Conservation (phyloP, 2,888 invertebrate species). For the Scaptomyza cyrtandrae region DNA sequence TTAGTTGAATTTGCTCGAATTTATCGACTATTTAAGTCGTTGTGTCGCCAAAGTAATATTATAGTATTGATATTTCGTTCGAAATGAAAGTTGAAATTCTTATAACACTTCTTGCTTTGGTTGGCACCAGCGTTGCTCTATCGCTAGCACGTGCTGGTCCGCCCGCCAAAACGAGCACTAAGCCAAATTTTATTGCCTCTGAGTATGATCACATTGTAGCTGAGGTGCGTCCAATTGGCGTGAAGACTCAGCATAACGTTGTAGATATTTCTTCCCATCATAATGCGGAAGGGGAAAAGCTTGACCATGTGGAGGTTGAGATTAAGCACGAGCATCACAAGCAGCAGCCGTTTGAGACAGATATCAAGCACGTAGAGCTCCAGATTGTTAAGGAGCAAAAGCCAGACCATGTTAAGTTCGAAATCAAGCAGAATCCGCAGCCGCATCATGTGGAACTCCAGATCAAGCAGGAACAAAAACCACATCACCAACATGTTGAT, state of each 20-base stretch:
- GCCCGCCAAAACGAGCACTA: slow-evolving; percentile 11
- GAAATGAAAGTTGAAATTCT: slow-evolving; percentile 53
- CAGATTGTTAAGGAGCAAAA: slow-evolving; percentile 19
- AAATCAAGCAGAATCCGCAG: neutral
- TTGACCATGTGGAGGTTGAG: neutral
- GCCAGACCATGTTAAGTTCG: slow-evolving; percentile 10
- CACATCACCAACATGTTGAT: neutral
- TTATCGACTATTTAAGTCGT: slow-evolving; percentile 51
- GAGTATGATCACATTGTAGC: slow-evolving; percentile 55
- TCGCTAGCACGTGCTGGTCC: slow-evolving; percentile 32
- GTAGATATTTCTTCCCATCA: slow-evolving; percentile 6
- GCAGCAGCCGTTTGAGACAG: slow-evolving; percentile 2
- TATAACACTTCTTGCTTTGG: slow-evolving; percentile 39
- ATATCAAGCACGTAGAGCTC: slow-evolving; percentile 2
- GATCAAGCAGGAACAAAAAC: neutral
- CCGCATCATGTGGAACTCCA: neutral
- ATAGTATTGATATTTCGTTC: slow-evolving; percentile 32
- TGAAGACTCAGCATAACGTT: neutral
- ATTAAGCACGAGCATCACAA: neutral
- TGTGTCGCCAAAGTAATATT: neutral
- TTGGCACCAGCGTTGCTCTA: slow-evolving; percentile 34
- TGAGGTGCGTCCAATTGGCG: slow-evolving; percentile 43
- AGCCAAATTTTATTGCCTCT: slow-evolving; percentile 3
- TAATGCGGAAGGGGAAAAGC: neutral
- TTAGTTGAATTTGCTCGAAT: slow-evolving; percentile 30